Base-by-base conservation (phyloP, 2,113 vertebrate species). In the Catagonus wagneri region DNA sequence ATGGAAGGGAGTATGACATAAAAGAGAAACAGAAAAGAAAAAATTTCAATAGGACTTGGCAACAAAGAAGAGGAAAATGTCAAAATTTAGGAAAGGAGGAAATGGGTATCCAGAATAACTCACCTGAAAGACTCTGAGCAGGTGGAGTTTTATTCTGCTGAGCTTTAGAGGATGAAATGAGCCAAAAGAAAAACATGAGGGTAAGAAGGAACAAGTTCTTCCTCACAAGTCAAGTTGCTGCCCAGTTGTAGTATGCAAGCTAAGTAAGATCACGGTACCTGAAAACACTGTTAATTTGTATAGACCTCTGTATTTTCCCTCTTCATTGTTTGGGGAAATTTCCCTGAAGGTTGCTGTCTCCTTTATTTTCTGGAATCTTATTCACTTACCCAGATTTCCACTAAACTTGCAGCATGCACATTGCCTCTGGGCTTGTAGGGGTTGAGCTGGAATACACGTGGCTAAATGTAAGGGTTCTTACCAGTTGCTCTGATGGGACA, bases 401-500 rank as follows among this genome's bases (percentile, higher is more conserved):
- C 9, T 22, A 66, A 16, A 34, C 52, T 50, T 12, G 44, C 20
- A 15, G 16, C 54, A 54, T 0, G 32, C 34, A 71, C 60, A 68
- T 1, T 17, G 9, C 10, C 34, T 16, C 0, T 15, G 50, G 76
- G 56, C 69, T 36, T 23, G 34, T 29, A 34, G 15, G 50, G 34
- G 22, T 20, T 27, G 61, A 52, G 32, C 0, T 27, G 20, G 32
- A n/a, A 20, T 9, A 7, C 6, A 29, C 32, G 7, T 4, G 78
- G 87, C 8, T 8, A 32, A 56, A 14, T 0, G 16, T 69, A 71
- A 1, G 63, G 25, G 44, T 1, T 75, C 98, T 25, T 98, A 99
- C 99, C 99, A 0, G 99, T 99, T 96, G 99, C 99, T 93, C 98
- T 98, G 89, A 99, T 99, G 1, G 99, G 99, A 97, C 99, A 99